These are phyloP conservation scores for Fregata magnificens DNA, from an alignment of 2,113 vertebrate genomes.

Conservation along the genomic window DNA sequence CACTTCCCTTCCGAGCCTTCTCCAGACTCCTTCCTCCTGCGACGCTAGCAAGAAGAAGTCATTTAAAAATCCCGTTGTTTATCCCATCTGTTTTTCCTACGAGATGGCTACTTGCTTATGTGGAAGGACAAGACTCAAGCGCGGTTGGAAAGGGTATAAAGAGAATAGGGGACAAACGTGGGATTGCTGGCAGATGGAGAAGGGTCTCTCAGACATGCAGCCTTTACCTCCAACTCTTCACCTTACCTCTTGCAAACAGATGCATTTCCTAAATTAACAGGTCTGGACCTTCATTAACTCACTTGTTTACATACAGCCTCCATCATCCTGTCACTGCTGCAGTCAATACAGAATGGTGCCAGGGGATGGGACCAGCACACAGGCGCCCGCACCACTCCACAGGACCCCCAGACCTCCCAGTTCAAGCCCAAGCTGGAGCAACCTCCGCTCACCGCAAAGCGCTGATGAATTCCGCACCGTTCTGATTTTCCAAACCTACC, in stretches of 20 bases:
- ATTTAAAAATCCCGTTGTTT: slow-evolving; percentile 8
- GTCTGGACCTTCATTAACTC: not conserved
- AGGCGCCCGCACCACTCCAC: accelerated
- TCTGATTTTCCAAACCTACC: not conserved
- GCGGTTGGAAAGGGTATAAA: not conserved
- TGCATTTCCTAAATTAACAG: not conserved
- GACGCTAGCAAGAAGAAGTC: not conserved
- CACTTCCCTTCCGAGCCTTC: slow-evolving; percentile 7
- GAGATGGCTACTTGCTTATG: not conserved
- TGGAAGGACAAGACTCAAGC: not conserved
- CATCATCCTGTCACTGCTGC: not conserved
- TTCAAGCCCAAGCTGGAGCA: not conserved
- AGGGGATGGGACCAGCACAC: not conserved
- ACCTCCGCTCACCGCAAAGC: not conserved
- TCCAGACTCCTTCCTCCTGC: not conserved
- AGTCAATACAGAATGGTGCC: not conserved
- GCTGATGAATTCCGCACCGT: not conserved
- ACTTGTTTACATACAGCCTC: not conserved
- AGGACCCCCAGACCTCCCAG: not conserved
- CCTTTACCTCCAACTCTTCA: not conserved
- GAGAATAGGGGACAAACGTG: not conserved
- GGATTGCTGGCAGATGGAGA: not conserved
- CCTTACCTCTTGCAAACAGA: not conserved
- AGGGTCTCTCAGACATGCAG: not conserved
- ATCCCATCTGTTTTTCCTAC: not conserved